Conservation (phyloP, 2,113 vertebrate genomes). For the Hiodon alosoides region DNA sequence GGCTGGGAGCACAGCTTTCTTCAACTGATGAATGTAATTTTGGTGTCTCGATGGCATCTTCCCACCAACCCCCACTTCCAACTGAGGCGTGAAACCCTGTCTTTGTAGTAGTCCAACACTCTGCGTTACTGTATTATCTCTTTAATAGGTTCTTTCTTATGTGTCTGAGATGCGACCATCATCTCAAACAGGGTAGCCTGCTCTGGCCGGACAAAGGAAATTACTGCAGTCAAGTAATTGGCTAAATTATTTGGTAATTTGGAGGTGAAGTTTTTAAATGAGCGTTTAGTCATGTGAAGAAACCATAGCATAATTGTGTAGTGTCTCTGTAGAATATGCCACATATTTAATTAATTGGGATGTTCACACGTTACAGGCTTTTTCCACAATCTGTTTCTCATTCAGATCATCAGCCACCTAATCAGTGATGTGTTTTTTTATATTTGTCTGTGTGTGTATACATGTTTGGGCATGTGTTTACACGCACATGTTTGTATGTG, state of each 20-base stretch:
- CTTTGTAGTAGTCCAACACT: slow-evolving; percentile 1
- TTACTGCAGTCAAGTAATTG: background rate
- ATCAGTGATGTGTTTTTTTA: slow-evolving; percentile 31
- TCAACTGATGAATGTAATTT: slow-evolving; percentile 46
- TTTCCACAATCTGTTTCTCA: background rate
- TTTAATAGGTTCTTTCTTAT: slow-evolving; percentile 8
- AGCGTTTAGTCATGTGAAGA: background rate
- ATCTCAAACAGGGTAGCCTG: background rate
- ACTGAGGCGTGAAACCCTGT: slow-evolving; percentile 5
- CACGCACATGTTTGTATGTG: slow-evolving; percentile 16
- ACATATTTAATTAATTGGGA: no score
- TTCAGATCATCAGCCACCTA: background rate
- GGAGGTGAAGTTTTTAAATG: slow-evolving; percentile 2
- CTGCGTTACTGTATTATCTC: background rate
- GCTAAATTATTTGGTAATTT: background rate
- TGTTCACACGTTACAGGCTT: no score
- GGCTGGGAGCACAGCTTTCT: slow-evolving; percentile 44
- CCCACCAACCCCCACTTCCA: slow-evolving; percentile 20
- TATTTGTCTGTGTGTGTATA: slow-evolving; percentile 11
- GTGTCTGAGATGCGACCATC: background rate
- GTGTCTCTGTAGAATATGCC: no score
- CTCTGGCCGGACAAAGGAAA: background rate
- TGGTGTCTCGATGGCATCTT: slow-evolving; percentile 48
- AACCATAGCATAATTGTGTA: background rate
- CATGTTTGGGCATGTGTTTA: slow-evolving; percentile 17